Percentiles rank a stretch among this genome's conserved stretches.
These are phyloP conservation scores for Achatina immaculata DNA, from an alignment of 1,140 invertebrate genomes.

Conservation along the genomic window DNA sequence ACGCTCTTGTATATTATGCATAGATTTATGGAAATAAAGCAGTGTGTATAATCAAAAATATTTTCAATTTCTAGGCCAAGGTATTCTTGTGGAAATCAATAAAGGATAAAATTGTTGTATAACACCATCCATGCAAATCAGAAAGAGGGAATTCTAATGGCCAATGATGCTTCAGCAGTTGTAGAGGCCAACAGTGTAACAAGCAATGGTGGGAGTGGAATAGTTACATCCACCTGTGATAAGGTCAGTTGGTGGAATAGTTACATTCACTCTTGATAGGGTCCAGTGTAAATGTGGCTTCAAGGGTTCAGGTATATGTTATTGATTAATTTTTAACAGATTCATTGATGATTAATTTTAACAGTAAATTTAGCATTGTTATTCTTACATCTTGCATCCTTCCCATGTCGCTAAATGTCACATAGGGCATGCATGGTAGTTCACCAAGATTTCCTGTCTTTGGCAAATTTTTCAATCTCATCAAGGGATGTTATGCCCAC, in stretches of 20 bases:
- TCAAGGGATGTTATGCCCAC: too few species aligned
- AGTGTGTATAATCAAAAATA: too few species aligned
- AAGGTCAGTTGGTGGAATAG: conserved; percentile 48
- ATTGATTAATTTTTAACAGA: neutral
- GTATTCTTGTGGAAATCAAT: conserved; percentile 55
- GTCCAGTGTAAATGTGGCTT: neutral
- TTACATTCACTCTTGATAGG: neutral
- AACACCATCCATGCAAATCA: conserved; percentile 63
- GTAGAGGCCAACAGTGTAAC: conserved; percentile 59
- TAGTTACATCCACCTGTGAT: conserved; percentile 47
- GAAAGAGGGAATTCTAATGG: conserved; percentile 53
- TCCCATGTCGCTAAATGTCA: too few species aligned
- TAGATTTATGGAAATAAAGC: too few species aligned
- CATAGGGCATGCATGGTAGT: too few species aligned
- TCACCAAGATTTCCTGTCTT: too few species aligned
- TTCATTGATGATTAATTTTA: neutral
- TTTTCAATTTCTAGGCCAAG: conserved; percentile 52
- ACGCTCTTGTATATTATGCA: too few species aligned
- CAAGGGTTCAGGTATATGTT: neutral
- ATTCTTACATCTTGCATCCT: too few species aligned
- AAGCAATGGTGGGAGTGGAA: conserved; percentile 55
- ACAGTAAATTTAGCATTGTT: neutral
- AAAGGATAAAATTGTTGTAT: conserved; percentile 53
- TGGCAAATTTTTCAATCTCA: too few species aligned
- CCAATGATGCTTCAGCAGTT: conserved; percentile 51